phyloP scores from a whole-genome alignment of 2,888 invertebrate species.

The Adela reaumurella region DNA sequence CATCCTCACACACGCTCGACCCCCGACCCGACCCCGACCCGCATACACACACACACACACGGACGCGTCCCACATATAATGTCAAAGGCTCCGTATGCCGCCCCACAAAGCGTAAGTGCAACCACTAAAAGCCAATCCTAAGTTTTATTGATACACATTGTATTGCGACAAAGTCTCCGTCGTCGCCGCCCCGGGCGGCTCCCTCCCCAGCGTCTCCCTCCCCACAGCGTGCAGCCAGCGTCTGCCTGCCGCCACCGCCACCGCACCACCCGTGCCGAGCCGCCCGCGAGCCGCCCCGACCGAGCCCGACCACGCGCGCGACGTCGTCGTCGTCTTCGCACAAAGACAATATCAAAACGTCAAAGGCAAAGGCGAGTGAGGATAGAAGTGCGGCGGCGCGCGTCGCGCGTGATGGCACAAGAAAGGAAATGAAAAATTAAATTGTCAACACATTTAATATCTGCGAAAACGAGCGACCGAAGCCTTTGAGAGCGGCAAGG shows the following conservation, averaged over 20 bases:
- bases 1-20: constrained; percentile 19
- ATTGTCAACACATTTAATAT: constrained; percentile 59
- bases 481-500: constrained; percentile 43
- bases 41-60: constrained; percentile 9
- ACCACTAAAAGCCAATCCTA: constrained; percentile 59
- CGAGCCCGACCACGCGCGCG: background rate
- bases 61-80: constrained; percentile 37
- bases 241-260: background rate
- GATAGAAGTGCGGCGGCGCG: constrained; percentile 28
- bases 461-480: constrained; percentile 54
- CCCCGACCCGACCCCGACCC: constrained; percentile 18
- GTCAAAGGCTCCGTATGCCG: constrained; percentile 55
- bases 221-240: constrained; percentile 28
- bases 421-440: constrained; percentile 58
- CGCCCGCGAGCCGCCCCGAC: background rate
- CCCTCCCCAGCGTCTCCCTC: constrained; percentile 30
- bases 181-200: too few species aligned
- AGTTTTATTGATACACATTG: constrained; percentile 59
- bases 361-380: constrained; percentile 22
- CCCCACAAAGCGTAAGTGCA: constrained; percentile 58
- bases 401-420: constrained; percentile 23
- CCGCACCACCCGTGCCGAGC: background rate
- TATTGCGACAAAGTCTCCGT: constrained; percentile 57
- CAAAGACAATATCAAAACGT: constrained; percentile 59
- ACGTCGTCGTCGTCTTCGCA: constrained; percentile 19